Conservation (phyloP, 1,140 invertebrate species). For the Xylocopa sonorina region DNA sequence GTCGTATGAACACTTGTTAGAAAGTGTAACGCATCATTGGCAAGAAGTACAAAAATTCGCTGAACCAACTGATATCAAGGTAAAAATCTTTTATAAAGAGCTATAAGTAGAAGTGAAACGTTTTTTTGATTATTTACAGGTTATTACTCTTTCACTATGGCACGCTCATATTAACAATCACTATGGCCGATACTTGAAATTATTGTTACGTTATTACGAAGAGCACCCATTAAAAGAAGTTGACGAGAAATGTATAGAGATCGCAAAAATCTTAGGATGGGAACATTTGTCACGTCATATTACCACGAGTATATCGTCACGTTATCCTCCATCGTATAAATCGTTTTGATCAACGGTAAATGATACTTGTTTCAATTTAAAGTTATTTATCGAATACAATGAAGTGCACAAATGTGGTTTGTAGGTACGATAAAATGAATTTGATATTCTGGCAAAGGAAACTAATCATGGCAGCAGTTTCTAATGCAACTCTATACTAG, state of each 20-base stretch:
- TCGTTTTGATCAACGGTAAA: slow-evolving; percentile 83
- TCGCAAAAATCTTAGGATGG: slow-evolving; percentile 87
- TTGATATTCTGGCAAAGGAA: slow-evolving; percentile 43
- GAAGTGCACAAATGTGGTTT: slow-evolving; percentile 10
- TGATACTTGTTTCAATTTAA: neutral
- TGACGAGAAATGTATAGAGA: slow-evolving; percentile 87
- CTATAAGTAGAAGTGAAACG: too few relatives aligned
- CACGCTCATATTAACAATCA: slow-evolving; percentile 90
- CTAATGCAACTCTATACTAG: slow-evolving; percentile 46
- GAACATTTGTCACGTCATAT: slow-evolving; percentile 84
- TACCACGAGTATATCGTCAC: slow-evolving; percentile 83
- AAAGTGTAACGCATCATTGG: slow-evolving; percentile 86
- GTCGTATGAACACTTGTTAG: slow-evolving; percentile 78
- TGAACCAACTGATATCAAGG: slow-evolving; percentile 90
- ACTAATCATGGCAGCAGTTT: slow-evolving; percentile 55
- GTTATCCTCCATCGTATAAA: slow-evolving; percentile 86
- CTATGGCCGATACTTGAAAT: slow-evolving; percentile 91
- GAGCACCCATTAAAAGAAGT: slow-evolving; percentile 89
- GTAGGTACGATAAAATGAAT: slow-evolving; percentile 32
- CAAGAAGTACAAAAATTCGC: slow-evolving; percentile 89
- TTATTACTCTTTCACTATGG: slow-evolving; percentile 89
- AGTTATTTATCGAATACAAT: neutral
- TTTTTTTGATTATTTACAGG: slow-evolving; percentile 80
- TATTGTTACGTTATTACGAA: slow-evolving; percentile 89
- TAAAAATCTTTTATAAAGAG: slow-evolving; percentile 76